A percentile compares a stretch with the other conserved stretches of the same genome.
phyloP scores from a whole-genome alignment of 30 jellyfish, hydroid and myxozoan genomes.

The Turritopsis dohrnii region DNA sequence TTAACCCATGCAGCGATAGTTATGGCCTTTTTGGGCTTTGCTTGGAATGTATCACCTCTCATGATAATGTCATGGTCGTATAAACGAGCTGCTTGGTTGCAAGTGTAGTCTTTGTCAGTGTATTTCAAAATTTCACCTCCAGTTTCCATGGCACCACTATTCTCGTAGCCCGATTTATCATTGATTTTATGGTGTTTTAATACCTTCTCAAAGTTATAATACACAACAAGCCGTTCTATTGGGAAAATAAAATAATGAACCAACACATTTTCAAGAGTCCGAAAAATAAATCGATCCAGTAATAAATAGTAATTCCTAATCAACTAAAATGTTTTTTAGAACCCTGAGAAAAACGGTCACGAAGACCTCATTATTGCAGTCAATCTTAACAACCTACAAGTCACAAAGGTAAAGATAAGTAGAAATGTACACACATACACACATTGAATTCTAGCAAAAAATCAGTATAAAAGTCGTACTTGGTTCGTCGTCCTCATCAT shows the following conservation, averaged over 20 bases:
- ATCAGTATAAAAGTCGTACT: background rate
- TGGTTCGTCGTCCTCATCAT: conserved; percentile 32
- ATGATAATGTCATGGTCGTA: conserved; percentile 23
- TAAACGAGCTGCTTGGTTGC: conserved; percentile 94
- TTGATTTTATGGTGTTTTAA: conserved; percentile 57
- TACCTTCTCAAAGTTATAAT: conserved; percentile 76
- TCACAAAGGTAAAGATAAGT: no score
- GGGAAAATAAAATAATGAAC: background rate
- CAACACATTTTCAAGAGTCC: background rate
- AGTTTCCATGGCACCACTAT: conserved; percentile 71
- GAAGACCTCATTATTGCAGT: no score
- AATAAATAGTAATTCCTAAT: no score
- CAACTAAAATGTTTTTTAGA: no score
- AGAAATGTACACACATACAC: background rate
- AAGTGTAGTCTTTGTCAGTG: conserved; percentile 67
- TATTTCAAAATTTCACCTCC: conserved; percentile 74
- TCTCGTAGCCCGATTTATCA: conserved; percentile 88
- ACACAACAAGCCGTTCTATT: conserved; percentile 83
- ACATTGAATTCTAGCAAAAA: background rate
- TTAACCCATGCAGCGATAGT: conserved; percentile 91
- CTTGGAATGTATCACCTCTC: conserved; percentile 71
- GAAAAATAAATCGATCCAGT: no score
- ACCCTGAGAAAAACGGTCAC: background rate
- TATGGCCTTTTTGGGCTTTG: conserved; percentile 86
- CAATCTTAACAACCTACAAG: no score